Percentiles rank a stretch among this genome's conserved stretches.
phyloP scores from a whole-genome alignment of 1,140 invertebrate genomes.

The Anastrepha ludens region DNA sequence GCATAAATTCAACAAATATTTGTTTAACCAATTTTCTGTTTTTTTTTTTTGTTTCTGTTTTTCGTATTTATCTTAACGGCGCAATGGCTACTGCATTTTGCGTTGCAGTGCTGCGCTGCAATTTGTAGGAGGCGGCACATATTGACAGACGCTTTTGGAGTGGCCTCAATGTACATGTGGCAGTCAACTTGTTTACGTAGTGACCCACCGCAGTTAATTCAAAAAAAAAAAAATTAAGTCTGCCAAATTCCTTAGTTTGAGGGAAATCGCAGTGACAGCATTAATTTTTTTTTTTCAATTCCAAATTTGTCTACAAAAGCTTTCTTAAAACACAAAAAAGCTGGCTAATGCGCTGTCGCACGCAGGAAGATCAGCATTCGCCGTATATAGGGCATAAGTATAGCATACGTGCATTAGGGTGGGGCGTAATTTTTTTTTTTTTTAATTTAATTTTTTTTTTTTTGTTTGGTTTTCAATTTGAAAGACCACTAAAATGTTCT shows the following conservation, averaged over 20 bases:
- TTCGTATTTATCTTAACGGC: not conserved
- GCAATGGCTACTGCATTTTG: not conserved
- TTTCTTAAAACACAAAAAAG: not conserved
- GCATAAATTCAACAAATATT: not conserved
- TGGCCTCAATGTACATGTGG: constrained; percentile 28
- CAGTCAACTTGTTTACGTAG: constrained; percentile 20
- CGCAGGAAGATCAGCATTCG: no score
- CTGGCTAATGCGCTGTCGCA: not conserved
- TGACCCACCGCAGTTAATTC: not conserved
- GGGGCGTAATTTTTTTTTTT: no score
- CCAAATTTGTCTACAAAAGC: not conserved
- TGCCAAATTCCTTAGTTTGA: no score
- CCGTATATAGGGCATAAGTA: no score
- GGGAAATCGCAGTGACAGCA: not conserved
- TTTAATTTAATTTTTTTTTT: no score
- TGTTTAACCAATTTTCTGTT: not conserved
- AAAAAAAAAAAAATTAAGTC: no score
- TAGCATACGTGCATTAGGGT: no score
- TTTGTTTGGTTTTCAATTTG: no score
- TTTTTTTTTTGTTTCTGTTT: not conserved
- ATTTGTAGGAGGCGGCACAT: not conserved
- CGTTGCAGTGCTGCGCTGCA: not conserved
- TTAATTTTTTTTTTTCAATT: not conserved
- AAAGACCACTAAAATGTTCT: no score
- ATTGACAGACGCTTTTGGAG: not conserved